These are phyloP conservation scores for Celastrina argiolus DNA, from an alignment of 2,888 invertebrate genomes.

Conservation along the genomic window DNA sequence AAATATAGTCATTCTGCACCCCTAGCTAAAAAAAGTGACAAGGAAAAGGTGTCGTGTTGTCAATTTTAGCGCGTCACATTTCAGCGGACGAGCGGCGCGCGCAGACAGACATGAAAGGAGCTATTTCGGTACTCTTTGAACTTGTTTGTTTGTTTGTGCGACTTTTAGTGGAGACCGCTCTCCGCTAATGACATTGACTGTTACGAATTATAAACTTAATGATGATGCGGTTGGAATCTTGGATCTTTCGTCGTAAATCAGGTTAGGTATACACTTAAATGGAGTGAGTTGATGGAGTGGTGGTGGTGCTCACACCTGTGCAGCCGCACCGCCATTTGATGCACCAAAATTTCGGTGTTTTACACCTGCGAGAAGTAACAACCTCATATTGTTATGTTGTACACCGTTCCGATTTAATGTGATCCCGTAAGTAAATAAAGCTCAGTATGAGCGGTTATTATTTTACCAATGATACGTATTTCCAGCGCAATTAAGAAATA, in stretches of 20 bases:
- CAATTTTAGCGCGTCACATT: slow-evolving; percentile 35
- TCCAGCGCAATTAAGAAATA: too few species aligned
- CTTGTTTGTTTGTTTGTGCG: slow-evolving; percentile 70
- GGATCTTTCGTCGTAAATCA: not conserved
- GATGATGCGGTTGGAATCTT: not conserved
- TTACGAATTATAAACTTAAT: slow-evolving; percentile 6
- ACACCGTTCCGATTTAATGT: too few species aligned
- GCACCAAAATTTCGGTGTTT: too few species aligned
- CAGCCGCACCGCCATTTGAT: too few species aligned
- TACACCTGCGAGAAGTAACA: too few species aligned
- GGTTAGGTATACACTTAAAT: not conserved
- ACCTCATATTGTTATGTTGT: too few species aligned
- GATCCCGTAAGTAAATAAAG: too few species aligned
- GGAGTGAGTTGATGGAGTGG: too few species aligned
- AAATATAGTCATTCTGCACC: not conserved
- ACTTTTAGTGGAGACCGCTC: slow-evolving; percentile 48
- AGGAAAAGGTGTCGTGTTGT: slow-evolving; percentile 25
- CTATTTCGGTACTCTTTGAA: slow-evolving; percentile 73
- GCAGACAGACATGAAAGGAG: slow-evolving; percentile 67
- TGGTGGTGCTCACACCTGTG: too few species aligned
- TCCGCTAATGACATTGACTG: not conserved
- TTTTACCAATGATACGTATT: too few species aligned
- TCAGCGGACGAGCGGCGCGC: slow-evolving; percentile 39
- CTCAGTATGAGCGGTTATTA: too few species aligned
- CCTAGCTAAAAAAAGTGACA: not conserved